phyloP scores from a whole-genome alignment of 2,797 vertebrate genomes.

The Picus viridis region DNA sequence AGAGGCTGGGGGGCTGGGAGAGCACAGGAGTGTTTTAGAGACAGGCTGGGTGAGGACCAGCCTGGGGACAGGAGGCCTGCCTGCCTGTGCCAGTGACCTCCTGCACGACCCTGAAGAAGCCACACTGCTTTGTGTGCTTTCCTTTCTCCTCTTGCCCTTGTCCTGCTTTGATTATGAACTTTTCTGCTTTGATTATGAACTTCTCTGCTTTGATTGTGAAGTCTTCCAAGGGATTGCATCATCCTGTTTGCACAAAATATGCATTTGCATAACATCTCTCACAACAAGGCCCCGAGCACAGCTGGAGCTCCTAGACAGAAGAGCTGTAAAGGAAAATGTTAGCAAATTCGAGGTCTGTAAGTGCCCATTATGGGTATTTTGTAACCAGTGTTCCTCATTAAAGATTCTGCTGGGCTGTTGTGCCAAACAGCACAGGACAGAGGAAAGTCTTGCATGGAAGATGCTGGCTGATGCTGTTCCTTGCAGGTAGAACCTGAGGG shows the following conservation, averaged over 20 bases:
- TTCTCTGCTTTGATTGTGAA: conserved; percentile 20
- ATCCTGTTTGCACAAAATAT: conserved; percentile 34
- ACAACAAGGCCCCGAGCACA: background rate
- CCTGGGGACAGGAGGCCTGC: background rate
- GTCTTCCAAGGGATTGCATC: conserved; percentile 33
- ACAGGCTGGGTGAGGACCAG: background rate
- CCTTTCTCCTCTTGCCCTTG: background rate
- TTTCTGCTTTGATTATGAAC: conserved; percentile 16
- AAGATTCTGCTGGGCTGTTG: background rate
- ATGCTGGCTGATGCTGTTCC: background rate
- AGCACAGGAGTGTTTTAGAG: background rate
- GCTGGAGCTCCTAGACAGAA: background rate
- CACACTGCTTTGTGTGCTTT: background rate
- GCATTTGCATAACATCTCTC: conserved; percentile 18
- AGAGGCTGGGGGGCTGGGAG: background rate
- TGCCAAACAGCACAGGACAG: background rate
- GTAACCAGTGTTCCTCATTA: background rate
- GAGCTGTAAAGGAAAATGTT: background rate
- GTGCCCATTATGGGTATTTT: background rate
- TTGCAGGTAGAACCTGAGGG: background rate
- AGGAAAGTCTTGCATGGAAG: background rate
- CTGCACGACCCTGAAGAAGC: background rate
- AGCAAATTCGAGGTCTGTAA: background rate
- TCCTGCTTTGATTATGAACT: conserved; percentile 9
- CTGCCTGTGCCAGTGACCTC: background rate